Evolutionary conservation across 2,113 vertebrate species (phyloP), one percentile per base, ranked within the genome.

Genomic region (Peucedramus taeniatus): DNA sequence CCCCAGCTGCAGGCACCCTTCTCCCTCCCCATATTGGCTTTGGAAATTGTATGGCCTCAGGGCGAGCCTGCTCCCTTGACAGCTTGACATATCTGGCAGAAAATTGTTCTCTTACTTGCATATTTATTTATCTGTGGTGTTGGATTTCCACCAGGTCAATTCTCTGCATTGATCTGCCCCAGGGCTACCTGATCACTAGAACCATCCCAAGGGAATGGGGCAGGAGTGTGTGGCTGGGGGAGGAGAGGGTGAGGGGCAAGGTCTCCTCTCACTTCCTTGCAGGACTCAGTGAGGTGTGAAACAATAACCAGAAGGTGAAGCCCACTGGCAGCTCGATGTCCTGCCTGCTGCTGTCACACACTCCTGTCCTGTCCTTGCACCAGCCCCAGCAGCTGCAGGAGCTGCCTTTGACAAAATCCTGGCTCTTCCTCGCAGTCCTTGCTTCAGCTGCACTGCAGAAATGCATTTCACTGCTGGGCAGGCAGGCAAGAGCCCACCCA

Each of bases 71-170:
- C 35, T 86, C 64, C 21, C 54, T 18, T 88, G 88, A 86, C 83
- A 88, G 54, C 14, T 40, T 86, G 88, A 83, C 27, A 35, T 63
- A 83, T 47, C 63, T 93, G 59, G 59, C 63, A 86, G 83, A 3
- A 77, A 88, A 77, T 19, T 47, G 21, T 30, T 83, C 59, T 74
- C 69, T 56, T 42, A 77, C 81, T 92, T 83, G 71, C 59, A n/a
- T 91, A 86, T 83, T 94, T 92, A 66, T 95, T 94, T 77, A 20
- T 49, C 27, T n/a, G n/a, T 2, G 12, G 64, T 70, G 54, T 54
- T 90, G 71, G 83, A 61, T 90, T 97, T 94, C 79, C 68, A 70
- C 39, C 70, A 30, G 79, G 68, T 94, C 86, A 92, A 22, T 95
- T 89, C 50, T 77, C 42, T 65, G 76, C 47, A 94, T 31, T 80